Evolutionary conservation across 2,113 vertebrate species (phyloP).

Genomic region (Vulpes ferrilata): DNA sequence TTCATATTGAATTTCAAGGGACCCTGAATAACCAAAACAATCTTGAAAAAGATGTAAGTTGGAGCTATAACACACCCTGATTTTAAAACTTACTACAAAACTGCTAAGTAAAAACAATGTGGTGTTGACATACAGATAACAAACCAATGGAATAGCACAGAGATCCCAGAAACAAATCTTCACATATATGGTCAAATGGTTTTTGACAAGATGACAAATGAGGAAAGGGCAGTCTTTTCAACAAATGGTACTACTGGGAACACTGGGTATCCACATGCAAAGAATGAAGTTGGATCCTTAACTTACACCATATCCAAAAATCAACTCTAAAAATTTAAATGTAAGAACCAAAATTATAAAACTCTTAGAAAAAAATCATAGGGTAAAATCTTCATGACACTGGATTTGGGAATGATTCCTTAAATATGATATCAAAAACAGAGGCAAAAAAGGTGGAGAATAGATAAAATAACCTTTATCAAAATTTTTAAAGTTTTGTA

Average conservation of each 20-base stretch:
- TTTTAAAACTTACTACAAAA: background rate
- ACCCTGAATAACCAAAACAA: background rate
- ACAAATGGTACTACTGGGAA: background rate
- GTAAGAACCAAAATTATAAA: background rate
- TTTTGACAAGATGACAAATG: background rate
- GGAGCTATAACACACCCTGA: background rate
- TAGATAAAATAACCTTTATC: background rate
- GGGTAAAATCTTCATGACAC: background rate
- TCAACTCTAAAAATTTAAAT: background rate
- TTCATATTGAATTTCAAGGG: background rate
- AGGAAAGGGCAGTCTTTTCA: background rate
- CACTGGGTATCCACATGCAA: background rate
- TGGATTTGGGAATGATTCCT: conserved; percentile 6
- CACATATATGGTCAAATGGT: background rate
- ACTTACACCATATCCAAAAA: background rate
- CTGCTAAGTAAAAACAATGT: background rate
- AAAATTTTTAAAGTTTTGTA: background rate
- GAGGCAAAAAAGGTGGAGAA: background rate
- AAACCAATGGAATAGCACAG: background rate
- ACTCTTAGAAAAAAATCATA: background rate
- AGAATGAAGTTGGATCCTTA: background rate
- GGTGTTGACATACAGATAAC: background rate
- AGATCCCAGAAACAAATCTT: background rate
- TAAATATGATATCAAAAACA: background rate
- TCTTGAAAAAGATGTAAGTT: background rate